Evolutionary conservation across 2,888 invertebrate genomes (phyloP), one percentile per base, ranked within the genome.

Genomic region (Leptopilina syphax): DNA sequence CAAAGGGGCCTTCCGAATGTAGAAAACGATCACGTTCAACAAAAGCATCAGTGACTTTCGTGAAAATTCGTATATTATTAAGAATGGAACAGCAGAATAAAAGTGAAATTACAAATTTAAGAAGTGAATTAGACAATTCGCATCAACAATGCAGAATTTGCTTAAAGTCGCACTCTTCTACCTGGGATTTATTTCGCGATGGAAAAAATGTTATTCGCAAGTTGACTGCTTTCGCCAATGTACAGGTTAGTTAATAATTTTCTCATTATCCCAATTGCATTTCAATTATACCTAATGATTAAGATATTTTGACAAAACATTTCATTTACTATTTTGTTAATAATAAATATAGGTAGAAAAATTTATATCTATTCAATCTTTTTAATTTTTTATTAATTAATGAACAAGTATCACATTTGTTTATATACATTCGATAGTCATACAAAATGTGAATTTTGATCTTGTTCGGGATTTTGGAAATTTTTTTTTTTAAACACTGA

Each of bases 181-280:
- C 24, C 1, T 73, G 54, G 54, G 34, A 57, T 34, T 34, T 73
- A 34, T 73, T 73, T 34, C 34, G 57, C 1, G 73, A 73, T 73
- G 73, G 73, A 9, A 73, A 54, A 57, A 57, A 27, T 73, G 27
- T 57, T 27, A 54, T 54, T 73, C n/a, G n/a, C 27, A 73, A 73
- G 34, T 57, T 73, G 57, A 73, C 57, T n/a, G 34, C 73, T 34
- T 73, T 73, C 8, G 73, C 73, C 13, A 73, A 73, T 73, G 57
- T 73, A 9, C 73, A 73, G 73, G 73, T 73, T 57, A 73, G 70
- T 70, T 70, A 4, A 8, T 24, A 6, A 24, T 70, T 12, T 70
- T 34, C 8, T 13, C 8, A 27, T 70, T 70, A 8, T 12, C 27
- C 8, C n/a, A 18, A 12, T 10, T 47, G 18, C 5, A 44, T 12